phyloP scores from a whole-genome alignment of 2,888 invertebrate species.

The Agonopterix alstromeriana region DNA sequence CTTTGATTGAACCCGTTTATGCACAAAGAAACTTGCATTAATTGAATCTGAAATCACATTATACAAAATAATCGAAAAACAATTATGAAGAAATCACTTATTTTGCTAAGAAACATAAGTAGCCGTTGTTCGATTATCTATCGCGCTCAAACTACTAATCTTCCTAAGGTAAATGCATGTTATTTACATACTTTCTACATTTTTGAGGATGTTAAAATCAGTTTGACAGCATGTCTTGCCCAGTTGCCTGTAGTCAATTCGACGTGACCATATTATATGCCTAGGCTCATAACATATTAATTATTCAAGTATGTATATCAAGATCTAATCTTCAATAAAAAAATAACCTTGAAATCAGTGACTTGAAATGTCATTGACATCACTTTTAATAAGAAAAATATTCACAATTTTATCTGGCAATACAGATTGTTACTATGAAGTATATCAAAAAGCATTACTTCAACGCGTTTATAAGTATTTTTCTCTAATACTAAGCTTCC shows the following conservation, averaged over 20 bases:
- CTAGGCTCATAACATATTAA: slow-evolving; percentile 42
- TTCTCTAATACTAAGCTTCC: slow-evolving; percentile 70
- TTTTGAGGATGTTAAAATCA: slow-evolving; percentile 51
- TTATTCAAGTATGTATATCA: slow-evolving; percentile 54
- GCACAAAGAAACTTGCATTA: slow-evolving; percentile 62
- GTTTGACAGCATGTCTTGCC: slow-evolving; percentile 41
- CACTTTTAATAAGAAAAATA: slow-evolving; percentile 71
- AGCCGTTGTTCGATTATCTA: slow-evolving; percentile 56
- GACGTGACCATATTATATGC: slow-evolving; percentile 49
- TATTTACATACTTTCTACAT: slow-evolving; percentile 60
- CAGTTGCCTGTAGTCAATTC: slow-evolving; percentile 43
- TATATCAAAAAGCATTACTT: slow-evolving; percentile 61
- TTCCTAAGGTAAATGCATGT: slow-evolving; percentile 69
- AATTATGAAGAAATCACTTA: slow-evolving; percentile 61
- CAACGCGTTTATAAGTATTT: slow-evolving; percentile 46
- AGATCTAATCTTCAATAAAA: slow-evolving; percentile 69
- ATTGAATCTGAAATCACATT: slow-evolving; percentile 62
- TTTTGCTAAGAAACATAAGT: slow-evolving; percentile 59
- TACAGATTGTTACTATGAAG: slow-evolving; percentile 70
- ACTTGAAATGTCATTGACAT: slow-evolving; percentile 72
- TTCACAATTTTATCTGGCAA: slow-evolving; percentile 77
- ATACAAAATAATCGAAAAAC: slow-evolving; percentile 52
- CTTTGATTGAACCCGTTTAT: slow-evolving; percentile 63
- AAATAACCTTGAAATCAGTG: slow-evolving; percentile 69
- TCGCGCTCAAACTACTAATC: slow-evolving; percentile 52